Base-by-base conservation (phyloP, 2,797 vertebrate species). In the Phyllotis vaccarum region DNA sequence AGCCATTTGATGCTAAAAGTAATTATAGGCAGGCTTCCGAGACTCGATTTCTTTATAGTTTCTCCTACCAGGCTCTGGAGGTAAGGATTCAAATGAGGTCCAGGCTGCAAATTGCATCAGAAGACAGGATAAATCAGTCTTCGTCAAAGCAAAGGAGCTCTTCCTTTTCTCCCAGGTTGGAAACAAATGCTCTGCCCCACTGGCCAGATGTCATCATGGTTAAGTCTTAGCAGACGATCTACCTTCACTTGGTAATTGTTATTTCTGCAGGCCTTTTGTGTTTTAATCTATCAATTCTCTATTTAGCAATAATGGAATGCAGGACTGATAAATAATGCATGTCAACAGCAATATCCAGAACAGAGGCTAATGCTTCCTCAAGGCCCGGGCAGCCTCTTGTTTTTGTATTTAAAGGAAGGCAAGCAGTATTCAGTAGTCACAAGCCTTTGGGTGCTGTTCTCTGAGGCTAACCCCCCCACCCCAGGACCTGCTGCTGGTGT, bases 241-340 rank as follows among this genome's bases (percentile, higher is more conserved):
- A 40, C 88, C 74, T 96, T 91, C 31, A 29, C 87, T 27, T 76
- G 96, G 89, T 0, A 8, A 43, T 19, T 83, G 89, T 64, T 79
- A 87, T 89, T 95, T 94, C 94, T 75, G 60, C 19, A 43, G 43
- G 90, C 72, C 92, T 91, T 93, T 79, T 93, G 21, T 40, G 75
- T 95, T 96, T 94, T 89, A 80, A 80, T 94, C 54, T 78, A 90
- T 95, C 0, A 90, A 91, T 60, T 95, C 64, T 91, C 88, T 89
- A 56, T 78, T 93, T 96, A 91, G 88, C 29, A 64, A 83, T 89
- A 94, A 95, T 60, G 74, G 87, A 49, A 60, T 40, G 9, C 0
- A 2, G 89, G 22, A 22, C 37, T 89, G 97, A 96, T 95, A 90
- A 93, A 93, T 94, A 89, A 95, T 74, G 31, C 8, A 31, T 34